A percentile compares a stretch with the other conserved stretches of the same genome.
phyloP scores from a whole-genome alignment of 2,113 vertebrate species.

The Myiagra hebetior region DNA sequence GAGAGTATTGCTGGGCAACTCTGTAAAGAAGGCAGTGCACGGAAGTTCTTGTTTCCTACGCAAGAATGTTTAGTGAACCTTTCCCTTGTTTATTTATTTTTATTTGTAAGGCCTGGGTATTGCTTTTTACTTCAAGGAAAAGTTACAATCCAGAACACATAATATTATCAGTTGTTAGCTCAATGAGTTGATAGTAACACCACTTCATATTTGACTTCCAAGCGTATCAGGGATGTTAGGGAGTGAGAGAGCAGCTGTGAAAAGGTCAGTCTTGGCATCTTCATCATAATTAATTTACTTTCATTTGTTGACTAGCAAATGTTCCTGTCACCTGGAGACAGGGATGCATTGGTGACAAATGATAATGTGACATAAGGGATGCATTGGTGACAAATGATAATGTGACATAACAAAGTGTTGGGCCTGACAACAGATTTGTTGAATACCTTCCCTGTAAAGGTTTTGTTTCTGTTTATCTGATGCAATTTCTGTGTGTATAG shows the following conservation, averaged over 20 bases:
- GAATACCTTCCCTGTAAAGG: neutral
- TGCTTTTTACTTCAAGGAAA: neutral
- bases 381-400: neutral
- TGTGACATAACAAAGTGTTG: neutral
- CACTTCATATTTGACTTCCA: neutral
- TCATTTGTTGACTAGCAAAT: neutral
- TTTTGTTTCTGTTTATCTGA: neutral
- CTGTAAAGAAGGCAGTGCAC: neutral
- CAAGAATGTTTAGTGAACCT: neutral
- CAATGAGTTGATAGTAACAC: neutral
- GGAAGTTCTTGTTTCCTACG: neutral
- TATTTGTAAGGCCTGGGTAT: neutral
- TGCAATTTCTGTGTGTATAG: neutral
- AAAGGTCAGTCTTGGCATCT: neutral
- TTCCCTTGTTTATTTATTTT: neutral
- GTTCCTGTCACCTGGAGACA: neutral
- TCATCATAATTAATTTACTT: neutral
- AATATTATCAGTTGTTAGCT: neutral
- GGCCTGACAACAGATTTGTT: neutral
- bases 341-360: neutral
- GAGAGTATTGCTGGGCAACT: neutral
- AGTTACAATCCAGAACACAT: neutral
- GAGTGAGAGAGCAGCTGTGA: neutral
- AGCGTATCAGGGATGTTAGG: neutral
- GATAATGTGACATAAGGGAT: neutral